A percentile compares a stretch with the other conserved stretches of the same genome.
Evolutionary conservation across 2,797 vertebrate genomes (phyloP).

Genomic region (Agapornis canus): DNA sequence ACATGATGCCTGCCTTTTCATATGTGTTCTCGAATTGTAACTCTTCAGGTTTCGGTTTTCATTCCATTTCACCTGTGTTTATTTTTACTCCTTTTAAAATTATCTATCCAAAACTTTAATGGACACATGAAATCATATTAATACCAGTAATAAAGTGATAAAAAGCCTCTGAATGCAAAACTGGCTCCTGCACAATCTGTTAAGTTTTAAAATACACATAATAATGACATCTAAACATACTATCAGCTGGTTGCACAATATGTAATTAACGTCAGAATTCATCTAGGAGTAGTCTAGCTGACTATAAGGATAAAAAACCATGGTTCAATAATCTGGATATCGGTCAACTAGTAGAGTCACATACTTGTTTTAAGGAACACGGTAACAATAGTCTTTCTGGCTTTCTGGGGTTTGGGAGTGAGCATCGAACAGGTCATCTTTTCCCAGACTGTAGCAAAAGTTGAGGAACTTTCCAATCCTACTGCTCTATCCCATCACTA

Average conservation of each 20-base stretch:
- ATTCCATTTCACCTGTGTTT: not conserved
- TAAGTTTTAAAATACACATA: not conserved
- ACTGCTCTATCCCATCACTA: not conserved
- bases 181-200: not conserved
- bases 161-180: not conserved
- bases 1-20: not conserved
- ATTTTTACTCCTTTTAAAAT: not conserved
- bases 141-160: not conserved
- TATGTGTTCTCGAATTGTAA: not conserved
- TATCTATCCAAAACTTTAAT: not conserved
- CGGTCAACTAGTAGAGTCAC: not conserved
- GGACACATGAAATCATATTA: not conserved
- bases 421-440: not conserved
- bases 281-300: not conserved
- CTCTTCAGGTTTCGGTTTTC: not conserved
- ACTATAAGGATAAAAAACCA: not conserved
- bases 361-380: not conserved
- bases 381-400: not conserved
- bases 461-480: not conserved
- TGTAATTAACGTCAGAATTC: not conserved
- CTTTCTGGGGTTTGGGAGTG: not conserved
- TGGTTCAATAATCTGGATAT: not conserved
- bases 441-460: not conserved
- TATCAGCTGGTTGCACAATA: not conserved
- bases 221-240: not conserved